A percentile compares a stretch with the other conserved stretches of the same genome.
These are phyloP conservation scores for Calvadosia cruxmelitensis DNA, from an alignment of 30 jellyfish, hydroid and myxozoan species.

Conservation along the genomic window DNA sequence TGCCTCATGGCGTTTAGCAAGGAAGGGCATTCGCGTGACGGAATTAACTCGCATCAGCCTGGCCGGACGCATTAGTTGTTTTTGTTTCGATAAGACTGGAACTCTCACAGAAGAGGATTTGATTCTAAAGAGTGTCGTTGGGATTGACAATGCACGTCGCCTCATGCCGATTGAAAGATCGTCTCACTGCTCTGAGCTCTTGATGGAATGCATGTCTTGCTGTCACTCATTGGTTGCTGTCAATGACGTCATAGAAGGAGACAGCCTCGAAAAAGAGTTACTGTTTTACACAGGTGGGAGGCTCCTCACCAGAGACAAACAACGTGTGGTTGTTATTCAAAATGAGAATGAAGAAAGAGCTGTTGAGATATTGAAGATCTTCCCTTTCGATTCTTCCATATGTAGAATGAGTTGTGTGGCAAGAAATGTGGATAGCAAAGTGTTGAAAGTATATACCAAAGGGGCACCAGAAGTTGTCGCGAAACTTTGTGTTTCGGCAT, in stretches of 20 bases:
- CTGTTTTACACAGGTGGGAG: conserved; percentile 8
- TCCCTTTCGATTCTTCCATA: conserved; percentile 18
- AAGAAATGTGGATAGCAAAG: neutral
- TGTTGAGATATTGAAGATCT: conserved; percentile 6
- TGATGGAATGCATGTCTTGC: no score
- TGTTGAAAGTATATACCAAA: conserved; percentile 18
- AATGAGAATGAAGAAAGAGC: no score
- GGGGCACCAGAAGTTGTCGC: conserved; percentile 30
- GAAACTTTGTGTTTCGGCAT: conserved; percentile 4
- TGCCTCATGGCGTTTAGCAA: conserved; percentile 7
- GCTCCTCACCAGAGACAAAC: no score
- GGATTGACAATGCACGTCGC: no score
- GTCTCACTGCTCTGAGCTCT: no score
- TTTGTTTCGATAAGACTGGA: conserved; percentile 37
- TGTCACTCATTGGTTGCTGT: conserved; percentile 17
- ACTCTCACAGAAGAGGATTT: conserved; percentile 37
- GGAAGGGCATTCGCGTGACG: conserved; percentile 8
- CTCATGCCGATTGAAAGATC: no score
- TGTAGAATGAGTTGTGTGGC: conserved; percentile 27
- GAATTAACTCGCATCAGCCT: conserved; percentile 21
- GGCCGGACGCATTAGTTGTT: conserved; percentile 14
- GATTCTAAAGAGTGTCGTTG: no score
- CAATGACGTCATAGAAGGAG: conserved; percentile 8
- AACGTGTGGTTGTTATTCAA: no score
- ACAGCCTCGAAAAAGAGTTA: conserved; percentile 15